These are phyloP conservation scores for Achroia grisella DNA, from an alignment of 1,140 invertebrate species.

Conservation along the genomic window DNA sequence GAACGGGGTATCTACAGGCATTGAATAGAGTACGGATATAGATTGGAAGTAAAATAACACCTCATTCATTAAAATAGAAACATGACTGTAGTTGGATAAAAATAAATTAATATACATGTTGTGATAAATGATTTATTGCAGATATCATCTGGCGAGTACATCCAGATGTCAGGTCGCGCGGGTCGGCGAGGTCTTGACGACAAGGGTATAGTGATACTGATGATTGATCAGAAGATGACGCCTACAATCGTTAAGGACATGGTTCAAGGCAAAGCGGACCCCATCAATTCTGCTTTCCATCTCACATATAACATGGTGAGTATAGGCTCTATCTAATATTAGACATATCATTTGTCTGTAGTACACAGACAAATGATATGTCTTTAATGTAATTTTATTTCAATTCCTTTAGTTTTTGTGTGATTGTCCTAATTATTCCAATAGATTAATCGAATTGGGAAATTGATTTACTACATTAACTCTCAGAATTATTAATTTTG, in stretches of 20 bases:
- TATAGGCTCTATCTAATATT: not conserved
- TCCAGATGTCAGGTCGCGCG: slow-evolving; percentile 99
- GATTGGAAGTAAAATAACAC: too few species aligned
- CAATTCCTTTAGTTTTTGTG: too few species aligned
- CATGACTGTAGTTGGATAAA: not conserved
- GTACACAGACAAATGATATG: too few species aligned
- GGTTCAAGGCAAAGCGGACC: slow-evolving; percentile 94
- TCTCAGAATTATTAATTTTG: too few species aligned
- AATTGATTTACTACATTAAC: too few species aligned
- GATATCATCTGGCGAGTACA: slow-evolving; percentile 98
- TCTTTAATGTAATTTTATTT: too few species aligned
- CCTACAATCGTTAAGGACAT: slow-evolving; percentile 89
- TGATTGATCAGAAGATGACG: slow-evolving; percentile 98
- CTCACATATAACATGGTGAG: slow-evolving; percentile 97
- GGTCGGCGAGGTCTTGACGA: slow-evolving; percentile 97
- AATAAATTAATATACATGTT: not conserved
- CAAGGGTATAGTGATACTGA: slow-evolving; percentile 98
- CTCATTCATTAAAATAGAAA: too few species aligned
- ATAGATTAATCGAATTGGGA: too few species aligned
- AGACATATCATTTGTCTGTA: too few species aligned
- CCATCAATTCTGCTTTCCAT: slow-evolving; percentile 99
- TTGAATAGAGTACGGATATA: too few species aligned
- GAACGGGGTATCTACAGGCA: too few species aligned
- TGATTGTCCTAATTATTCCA: too few species aligned
- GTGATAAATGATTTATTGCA: slow-evolving; percentile 13